Percentiles rank a stretch among this genome's conserved stretches.
Conservation (phyloP, 2,888 invertebrate genomes). For the Myopa tessellatipennis region DNA sequence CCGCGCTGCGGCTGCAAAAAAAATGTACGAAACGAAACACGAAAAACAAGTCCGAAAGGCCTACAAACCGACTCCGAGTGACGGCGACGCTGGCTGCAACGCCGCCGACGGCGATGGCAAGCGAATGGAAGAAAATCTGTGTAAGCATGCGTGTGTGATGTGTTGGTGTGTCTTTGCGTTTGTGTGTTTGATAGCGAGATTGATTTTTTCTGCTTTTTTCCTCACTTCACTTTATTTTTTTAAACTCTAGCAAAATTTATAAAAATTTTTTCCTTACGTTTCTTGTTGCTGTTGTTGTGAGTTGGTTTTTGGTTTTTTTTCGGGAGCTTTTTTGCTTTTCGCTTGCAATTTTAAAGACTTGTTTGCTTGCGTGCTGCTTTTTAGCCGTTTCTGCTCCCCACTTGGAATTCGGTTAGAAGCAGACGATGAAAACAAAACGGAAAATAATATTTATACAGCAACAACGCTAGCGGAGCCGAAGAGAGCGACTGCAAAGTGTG, state of each 20-base stretch:
- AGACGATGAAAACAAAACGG: constrained; percentile 43
- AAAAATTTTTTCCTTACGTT: constrained; percentile 19
- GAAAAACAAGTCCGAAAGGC: constrained; percentile 45
- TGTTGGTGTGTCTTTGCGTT: neutral
- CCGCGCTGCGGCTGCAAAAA: neutral
- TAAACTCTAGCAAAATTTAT: neutral
- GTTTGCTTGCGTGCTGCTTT: neutral
- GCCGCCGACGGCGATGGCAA: too few species aligned
- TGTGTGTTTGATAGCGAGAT: neutral
- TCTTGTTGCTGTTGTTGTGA: constrained; percentile 2
- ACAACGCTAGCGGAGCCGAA: neutral
- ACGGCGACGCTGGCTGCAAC: neutral
- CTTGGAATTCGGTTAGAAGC: constrained; percentile 31
- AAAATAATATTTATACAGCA: constrained; percentile 24
- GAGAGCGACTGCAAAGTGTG: neutral
- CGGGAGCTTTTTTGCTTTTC: neutral
- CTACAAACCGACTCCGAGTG: constrained; percentile 45
- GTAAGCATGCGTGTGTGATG: neutral
- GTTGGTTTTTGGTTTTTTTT: neutral
- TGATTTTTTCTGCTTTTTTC: neutral
- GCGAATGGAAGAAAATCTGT: neutral
- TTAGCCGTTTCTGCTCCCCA: neutral
- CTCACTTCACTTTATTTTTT: neutral
- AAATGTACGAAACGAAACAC: constrained; percentile 27
- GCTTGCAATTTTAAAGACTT: neutral